Base-by-base conservation (phyloP, 2,797 vertebrate genomes). In the Orestias chungarensis region DNA sequence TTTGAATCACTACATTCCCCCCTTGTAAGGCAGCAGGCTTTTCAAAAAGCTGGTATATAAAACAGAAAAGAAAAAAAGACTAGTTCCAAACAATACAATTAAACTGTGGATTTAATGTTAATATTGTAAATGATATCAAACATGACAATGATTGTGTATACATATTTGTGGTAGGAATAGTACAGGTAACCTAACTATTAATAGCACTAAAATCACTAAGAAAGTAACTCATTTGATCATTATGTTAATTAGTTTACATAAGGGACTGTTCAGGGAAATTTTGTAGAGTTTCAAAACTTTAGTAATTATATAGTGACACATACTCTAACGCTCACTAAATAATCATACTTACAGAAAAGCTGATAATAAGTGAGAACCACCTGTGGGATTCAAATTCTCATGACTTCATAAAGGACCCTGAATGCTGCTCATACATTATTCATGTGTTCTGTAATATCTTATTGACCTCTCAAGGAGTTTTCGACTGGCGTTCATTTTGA, bases 381-480 rank as follows among this genome's bases (percentile, higher is more conserved):
- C 89, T 85, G 82, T 71, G 40, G 83, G 81, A 87, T 87, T 88
- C 73, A 76, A n/a, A 71, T 86, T 89, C 86, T 86, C 86, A 92
- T 90, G 89, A 86, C 86, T 83, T 76, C 5, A 81, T 82, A 79
- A 68, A 72, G 76, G 75, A 61, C 23, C 43, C 61, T 52, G 65
- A 67, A 86, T 29, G n/a, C 67, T 55, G 7, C 25, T 23, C 78
- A 89, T 93, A 29, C 86, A 92, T 93, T 89, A 92, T 92, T 92
- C 89, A 92, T 89, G 77, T 47, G 57, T 59, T 82, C 78, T 66
- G 82, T 84, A 81, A 89, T 82, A 79, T 86, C 78, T 81, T 82
- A 79, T 83, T 90, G 89, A 92, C 92, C 88, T 87, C 69, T 76
- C 83, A 92, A 92, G 92, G 92, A 88, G 89, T 70, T 86, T 85